Conservation (phyloP, 2,797 vertebrate species). For the Catostomus latipinnis region DNA sequence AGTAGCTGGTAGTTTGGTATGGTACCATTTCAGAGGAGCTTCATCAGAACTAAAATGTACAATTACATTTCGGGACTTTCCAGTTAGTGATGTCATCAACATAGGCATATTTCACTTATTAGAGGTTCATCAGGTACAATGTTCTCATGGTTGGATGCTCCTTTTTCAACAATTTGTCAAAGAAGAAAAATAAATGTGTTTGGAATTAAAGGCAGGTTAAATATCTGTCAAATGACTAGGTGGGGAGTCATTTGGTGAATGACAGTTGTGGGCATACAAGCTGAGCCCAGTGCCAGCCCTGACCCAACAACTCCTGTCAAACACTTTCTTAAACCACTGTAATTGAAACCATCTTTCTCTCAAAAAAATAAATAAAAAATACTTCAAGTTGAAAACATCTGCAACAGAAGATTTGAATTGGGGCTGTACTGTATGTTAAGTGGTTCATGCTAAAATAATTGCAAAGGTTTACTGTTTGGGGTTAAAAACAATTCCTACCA, state of each 20-base stretch:
- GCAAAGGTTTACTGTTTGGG: too few relatives aligned
- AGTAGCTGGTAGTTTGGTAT: too few relatives aligned
- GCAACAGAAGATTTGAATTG: too few relatives aligned
- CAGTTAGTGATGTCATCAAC: slow-evolving; percentile 44
- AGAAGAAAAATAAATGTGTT: neutral
- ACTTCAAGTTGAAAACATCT: too few relatives aligned
- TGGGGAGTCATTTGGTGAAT: slow-evolving; percentile 2
- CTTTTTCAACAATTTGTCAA: neutral
- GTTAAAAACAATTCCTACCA: too few relatives aligned
- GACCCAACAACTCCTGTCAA: neutral
- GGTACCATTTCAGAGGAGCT: neutral
- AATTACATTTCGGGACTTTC: slow-evolving; percentile 24
- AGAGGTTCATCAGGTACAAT: slow-evolving; percentile 13
- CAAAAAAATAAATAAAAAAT: too few relatives aligned
- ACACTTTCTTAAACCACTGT: slow-evolving; percentile 1
- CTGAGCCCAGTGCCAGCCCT: neutral
- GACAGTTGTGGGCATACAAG: slow-evolving; percentile 11
- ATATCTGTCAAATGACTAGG: neutral
- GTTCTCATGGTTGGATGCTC: neutral
- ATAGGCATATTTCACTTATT: slow-evolving; percentile 21
- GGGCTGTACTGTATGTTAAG: too few relatives aligned
- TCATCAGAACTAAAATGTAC: neutral
- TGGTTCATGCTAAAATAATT: too few relatives aligned
- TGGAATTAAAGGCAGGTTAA: slow-evolving; percentile 14
- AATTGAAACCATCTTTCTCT: neutral